Conservation (phyloP, 2,888 invertebrate species). For the Elysia crispata region DNA sequence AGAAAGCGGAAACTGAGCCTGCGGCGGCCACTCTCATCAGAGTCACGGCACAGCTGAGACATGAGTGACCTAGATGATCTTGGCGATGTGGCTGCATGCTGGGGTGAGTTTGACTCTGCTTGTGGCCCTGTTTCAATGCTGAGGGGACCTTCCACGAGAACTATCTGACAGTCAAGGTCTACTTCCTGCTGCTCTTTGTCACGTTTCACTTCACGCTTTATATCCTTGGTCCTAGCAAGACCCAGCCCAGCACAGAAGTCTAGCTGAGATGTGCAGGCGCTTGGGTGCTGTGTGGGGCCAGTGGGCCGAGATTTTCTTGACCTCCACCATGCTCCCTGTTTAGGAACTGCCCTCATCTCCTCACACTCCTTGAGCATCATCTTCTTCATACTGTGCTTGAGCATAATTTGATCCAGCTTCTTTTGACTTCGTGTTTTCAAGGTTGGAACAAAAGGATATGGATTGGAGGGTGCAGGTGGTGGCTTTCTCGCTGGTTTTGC, state of each 20-base stretch:
- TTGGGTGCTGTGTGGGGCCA: slow-evolving; percentile 7
- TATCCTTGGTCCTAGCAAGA: slow-evolving; percentile 20
- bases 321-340: slow-evolving; percentile 44
- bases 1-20: slow-evolving; percentile 55
- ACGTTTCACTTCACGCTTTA: slow-evolving; percentile 36
- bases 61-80: slow-evolving; percentile 60
- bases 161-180: slow-evolving; percentile 60
- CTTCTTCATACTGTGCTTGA: slow-evolving; percentile 27
- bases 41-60: slow-evolving; percentile 62
- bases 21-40: slow-evolving; percentile 47
- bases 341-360: slow-evolving; percentile 39
- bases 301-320: neutral
- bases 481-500: neutral
- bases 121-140: slow-evolving; percentile 47
- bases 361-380: slow-evolving; percentile 44
- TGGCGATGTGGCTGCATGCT: slow-evolving; percentile 49
- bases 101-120: neutral
- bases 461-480: neutral
- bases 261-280: neutral
- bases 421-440: slow-evolving; percentile 45
- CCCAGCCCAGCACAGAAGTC: slow-evolving; percentile 14
- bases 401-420: slow-evolving; percentile 47
- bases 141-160: slow-evolving; percentile 68
- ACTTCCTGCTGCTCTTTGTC: slow-evolving; percentile 52
- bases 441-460: slow-evolving; percentile 37